phyloP scores from a whole-genome alignment of 37 sponge, comb jelly and placozoan species.

The Theonella swinhoei region DNA sequence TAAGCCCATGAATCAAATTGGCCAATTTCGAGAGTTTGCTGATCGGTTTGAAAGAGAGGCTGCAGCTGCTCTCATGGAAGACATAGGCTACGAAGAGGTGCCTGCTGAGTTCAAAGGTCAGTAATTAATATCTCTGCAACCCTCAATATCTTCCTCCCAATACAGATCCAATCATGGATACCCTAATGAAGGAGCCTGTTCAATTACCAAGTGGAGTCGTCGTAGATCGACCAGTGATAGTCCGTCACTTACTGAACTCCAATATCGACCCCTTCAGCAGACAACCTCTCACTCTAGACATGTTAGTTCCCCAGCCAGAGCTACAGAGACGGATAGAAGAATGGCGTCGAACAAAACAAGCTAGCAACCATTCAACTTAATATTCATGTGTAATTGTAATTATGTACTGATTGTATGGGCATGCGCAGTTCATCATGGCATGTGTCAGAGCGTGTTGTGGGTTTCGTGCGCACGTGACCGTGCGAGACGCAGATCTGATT shows the following conservation, averaged over 20 bases:
- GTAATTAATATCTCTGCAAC: slow-evolving; percentile 33
- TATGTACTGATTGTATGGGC: not conserved
- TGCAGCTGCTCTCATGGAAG: slow-evolving; percentile 62
- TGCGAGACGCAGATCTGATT: not conserved
- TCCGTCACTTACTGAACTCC: slow-evolving; percentile 91
- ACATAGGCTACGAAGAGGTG: slow-evolving; percentile 63
- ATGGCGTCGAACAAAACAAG: slow-evolving; percentile 43
- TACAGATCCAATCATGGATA: slow-evolving; percentile 96
- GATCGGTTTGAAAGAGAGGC: slow-evolving; percentile 39
- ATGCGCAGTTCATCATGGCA: not conserved
- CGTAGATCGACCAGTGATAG: slow-evolving; percentile 90
- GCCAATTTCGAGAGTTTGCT: slow-evolving; percentile 63
- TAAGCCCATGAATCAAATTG: slow-evolving; percentile 54
- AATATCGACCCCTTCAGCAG: slow-evolving; percentile 93
- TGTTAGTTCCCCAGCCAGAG: slow-evolving; percentile 71
- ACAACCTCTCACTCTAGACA: slow-evolving; percentile 85
- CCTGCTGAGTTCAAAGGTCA: slow-evolving; percentile 92
- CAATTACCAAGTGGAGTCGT: slow-evolving; percentile 89
- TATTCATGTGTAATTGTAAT: no score
- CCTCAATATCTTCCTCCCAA: not conserved
- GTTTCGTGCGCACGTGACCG: not conserved
- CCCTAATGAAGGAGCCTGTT: slow-evolving; percentile 94
- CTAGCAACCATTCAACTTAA: not conserved
- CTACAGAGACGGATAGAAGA: slow-evolving; percentile 51
- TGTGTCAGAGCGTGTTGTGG: not conserved